A percentile compares a stretch with the other conserved stretches of the same genome.
These are phyloP conservation scores for Hypomesus transpacificus DNA, from an alignment of 2,113 vertebrate species.

Conservation along the genomic window DNA sequence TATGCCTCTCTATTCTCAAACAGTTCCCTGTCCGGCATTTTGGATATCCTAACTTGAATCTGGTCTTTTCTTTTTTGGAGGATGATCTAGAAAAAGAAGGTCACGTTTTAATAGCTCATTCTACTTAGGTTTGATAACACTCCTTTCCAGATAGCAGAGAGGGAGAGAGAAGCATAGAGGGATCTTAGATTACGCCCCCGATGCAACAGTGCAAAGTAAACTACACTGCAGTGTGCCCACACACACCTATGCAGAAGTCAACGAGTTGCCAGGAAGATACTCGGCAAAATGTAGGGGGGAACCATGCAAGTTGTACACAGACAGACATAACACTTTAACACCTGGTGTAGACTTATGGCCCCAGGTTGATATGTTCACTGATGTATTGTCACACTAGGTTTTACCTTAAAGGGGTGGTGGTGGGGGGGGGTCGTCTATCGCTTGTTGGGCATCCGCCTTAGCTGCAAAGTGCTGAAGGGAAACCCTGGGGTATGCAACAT, in stretches of 20 bases:
- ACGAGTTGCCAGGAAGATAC: too few species aligned
- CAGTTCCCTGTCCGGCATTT: slow-evolving; percentile 58
- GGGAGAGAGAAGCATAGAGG: slow-evolving; percentile 15
- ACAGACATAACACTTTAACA: too few species aligned
- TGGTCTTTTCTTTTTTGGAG: slow-evolving; percentile 49
- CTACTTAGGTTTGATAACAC: slow-evolving; percentile 54
- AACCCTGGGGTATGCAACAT: too few species aligned
- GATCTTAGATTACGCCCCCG: slow-evolving; percentile 34
- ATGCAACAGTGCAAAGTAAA: slow-evolving; percentile 41
- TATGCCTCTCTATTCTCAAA: slow-evolving; percentile 53
- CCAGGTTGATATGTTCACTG: too few species aligned
- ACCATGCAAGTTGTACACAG: too few species aligned
- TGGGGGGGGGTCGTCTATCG: too few species aligned
- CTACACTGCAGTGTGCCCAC: slow-evolving; percentile 32
- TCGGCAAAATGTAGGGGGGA: too few species aligned
- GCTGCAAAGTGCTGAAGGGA: too few species aligned
- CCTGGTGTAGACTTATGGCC: too few species aligned
- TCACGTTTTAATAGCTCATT: slow-evolving; percentile 68
- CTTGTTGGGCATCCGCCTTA: too few species aligned
- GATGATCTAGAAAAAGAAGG: slow-evolving; percentile 71
- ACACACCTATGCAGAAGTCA: slow-evolving; percentile 11
- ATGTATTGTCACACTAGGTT: too few species aligned
- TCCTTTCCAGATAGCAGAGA: slow-evolving; percentile 43
- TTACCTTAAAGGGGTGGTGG: too few species aligned
- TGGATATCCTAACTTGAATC: slow-evolving; percentile 66